Conservation (phyloP, 2,797 vertebrate genomes). For the Ataeniobius toweri region DNA sequence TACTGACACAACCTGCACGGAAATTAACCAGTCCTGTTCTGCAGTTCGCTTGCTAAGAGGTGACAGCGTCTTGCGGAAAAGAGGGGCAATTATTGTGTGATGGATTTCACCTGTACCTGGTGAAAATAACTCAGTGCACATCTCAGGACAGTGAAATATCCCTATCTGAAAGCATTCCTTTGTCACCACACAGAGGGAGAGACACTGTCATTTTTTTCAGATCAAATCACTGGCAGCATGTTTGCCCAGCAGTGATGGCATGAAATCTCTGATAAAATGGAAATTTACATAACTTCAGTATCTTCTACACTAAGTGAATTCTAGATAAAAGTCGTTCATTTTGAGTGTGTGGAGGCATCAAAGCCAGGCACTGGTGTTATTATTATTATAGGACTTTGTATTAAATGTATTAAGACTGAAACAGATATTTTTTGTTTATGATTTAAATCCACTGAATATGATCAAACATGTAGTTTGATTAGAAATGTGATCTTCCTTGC, state of each 20-base stretch:
- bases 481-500: slow-evolving; percentile 6
- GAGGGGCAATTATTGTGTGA: slow-evolving; percentile 62
- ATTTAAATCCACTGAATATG: slow-evolving; percentile 46
- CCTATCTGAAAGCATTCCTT: slow-evolving; percentile 19
- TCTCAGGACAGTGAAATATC: slow-evolving; percentile 47
- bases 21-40: slow-evolving; percentile 60
- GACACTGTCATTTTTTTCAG: slow-evolving; percentile 17
- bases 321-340: slow-evolving; percentile 63
- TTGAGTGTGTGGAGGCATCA: slow-evolving; percentile 58
- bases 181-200: slow-evolving; percentile 16
- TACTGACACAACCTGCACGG: slow-evolving; percentile 41
- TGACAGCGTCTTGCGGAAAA: slow-evolving; percentile 66
- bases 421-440: not conserved
- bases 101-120: slow-evolving; percentile 64
- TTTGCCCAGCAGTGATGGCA: slow-evolving; percentile 38
- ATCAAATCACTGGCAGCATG: slow-evolving; percentile 49
- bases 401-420: slow-evolving; percentile 41
- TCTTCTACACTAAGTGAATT: slow-evolving; percentile 68
- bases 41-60: slow-evolving; percentile 52
- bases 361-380: slow-evolving; percentile 61
- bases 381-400: slow-evolving; percentile 46
- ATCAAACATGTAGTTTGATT: slow-evolving; percentile 35
- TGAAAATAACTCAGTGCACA: slow-evolving; percentile 57
- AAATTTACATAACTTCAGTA: slow-evolving; percentile 57
- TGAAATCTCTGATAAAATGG: slow-evolving; percentile 58